Percentiles rank a stretch among this genome's conserved stretches.
Evolutionary conservation across 2,797 vertebrate species (phyloP).

Genomic region (Parotocinclus haroldoi): DNA sequence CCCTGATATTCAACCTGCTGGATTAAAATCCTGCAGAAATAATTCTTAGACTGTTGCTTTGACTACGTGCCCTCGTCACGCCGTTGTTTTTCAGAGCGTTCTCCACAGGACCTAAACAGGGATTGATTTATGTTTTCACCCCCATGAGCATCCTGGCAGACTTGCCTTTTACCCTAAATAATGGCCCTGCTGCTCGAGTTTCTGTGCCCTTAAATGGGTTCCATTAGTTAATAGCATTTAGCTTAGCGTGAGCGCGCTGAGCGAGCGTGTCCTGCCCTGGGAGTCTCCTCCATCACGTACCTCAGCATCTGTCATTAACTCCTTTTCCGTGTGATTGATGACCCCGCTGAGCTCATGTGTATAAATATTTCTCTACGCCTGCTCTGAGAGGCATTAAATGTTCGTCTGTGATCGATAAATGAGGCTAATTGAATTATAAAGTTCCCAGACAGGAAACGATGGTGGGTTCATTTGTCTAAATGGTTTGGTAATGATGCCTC

Average conservation of each 20-base stretch:
- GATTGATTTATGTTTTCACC: conserved; percentile 29
- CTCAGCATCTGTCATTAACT: conserved; percentile 33
- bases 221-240: conserved; percentile 24
- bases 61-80: too few species aligned
- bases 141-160: conserved; percentile 18
- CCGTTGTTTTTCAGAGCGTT: background rate
- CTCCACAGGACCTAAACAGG: conserved; percentile 16
- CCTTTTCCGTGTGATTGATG: conserved; percentile 42
- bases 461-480: conserved; percentile 47
- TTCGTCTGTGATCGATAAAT: conserved; percentile 46
- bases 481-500: conserved; percentile 45
- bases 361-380: conserved; percentile 41
- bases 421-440: conserved; percentile 49
- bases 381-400: conserved; percentile 48
- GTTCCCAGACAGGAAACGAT: conserved; percentile 35
- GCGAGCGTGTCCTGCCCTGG: background rate
- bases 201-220: conserved; percentile 22
- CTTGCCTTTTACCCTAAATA: conserved; percentile 24
- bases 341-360: conserved; percentile 30
- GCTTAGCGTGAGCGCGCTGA: background rate
- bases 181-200: conserved; percentile 8
- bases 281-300: conserved; percentile 34
- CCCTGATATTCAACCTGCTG: too few species aligned
- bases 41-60: too few species aligned
- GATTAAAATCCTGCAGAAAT: too few species aligned